Evolutionary conservation across 2,888 invertebrate species (phyloP), one percentile per base, ranked within the genome.

Genomic region (Dastarcus helophoroides): DNA sequence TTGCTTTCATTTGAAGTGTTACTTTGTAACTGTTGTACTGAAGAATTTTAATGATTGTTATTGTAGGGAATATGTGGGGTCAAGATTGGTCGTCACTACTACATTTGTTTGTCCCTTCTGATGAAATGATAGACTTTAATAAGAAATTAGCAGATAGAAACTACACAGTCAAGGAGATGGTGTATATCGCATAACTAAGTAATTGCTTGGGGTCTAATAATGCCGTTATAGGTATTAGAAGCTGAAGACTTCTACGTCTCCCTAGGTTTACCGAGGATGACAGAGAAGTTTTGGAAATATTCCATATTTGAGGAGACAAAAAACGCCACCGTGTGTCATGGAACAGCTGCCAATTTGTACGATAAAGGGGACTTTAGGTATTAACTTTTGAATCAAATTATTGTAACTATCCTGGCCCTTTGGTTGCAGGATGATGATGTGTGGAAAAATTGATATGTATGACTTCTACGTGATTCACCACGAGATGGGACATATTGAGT

Each of bases 401-500:
- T 10, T 12, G 19, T 8, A 17, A 6, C 6, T 17, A 7, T 6
- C 19, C 19, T 17, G 19, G 19, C 9, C 16, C 2, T 24, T 14
- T 22, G n/a, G 19, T 28, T 67, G 27, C 48, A 75, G 79, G 40
- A 65, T 81, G 41, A 53, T 79, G 16, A 69, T 77, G 46, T 82
- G 81, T 46, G 69, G 76, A 0, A 64, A 65, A 11, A 60, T 64
- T 2, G 65, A 64, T 1, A 65, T 70, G 47, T 68, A 76, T 41
- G 76, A 79, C 48, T 70, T 80, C 27, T 70, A 73, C 38, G 73
- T 76, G 0, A 61, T 79, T 2, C 73, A 78, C 43, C 81, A 82
- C 51, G 81, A 82, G 53, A 68, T 82, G 62, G 82, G 82, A 0
- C 81, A 82, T 41, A 69, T 81, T 17, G 70, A 79, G 26, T 82